phyloP scores from a whole-genome alignment of 2,888 invertebrate species.

The Drosophila eohydei region DNA sequence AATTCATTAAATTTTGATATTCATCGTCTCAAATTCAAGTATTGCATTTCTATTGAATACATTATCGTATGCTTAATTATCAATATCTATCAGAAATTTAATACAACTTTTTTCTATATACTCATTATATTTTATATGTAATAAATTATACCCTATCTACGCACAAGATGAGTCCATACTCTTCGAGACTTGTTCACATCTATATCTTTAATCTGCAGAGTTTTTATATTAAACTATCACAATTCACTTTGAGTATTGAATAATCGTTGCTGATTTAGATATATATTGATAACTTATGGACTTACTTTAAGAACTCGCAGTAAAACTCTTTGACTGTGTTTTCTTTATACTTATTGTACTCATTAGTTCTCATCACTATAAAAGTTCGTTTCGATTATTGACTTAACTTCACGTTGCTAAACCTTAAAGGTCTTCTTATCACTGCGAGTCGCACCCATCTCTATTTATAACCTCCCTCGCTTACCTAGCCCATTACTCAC shows the following conservation, averaged over 20 bases:
- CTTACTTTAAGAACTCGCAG: neutral
- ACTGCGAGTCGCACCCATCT: conserved; percentile 12
- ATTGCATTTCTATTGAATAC: too few relatives aligned
- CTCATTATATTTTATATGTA: neutral
- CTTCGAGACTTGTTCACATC: neutral
- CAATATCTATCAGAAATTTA: too few relatives aligned
- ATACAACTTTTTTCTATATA: neutral
- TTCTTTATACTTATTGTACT: neutral
- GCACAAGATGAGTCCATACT: neutral
- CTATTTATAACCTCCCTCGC: conserved; percentile 4
- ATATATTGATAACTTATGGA: neutral
- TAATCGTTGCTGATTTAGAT: neutral
- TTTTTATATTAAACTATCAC: too few relatives aligned
- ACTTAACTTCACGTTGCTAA: neutral
- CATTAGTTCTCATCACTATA: neutral
- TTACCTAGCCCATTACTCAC: conserved; percentile 86
- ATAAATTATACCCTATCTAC: neutral
- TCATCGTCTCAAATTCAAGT: too few relatives aligned
- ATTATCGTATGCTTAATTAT: too few relatives aligned
- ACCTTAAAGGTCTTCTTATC: neutral
- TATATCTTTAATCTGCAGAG: neutral
- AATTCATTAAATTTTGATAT: neutral
- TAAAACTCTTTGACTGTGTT: neutral
- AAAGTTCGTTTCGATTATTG: neutral
- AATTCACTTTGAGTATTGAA: too few relatives aligned